phyloP scores from a whole-genome alignment of 2,113 vertebrate species.

The Rhegmatorhina hoffmannsi region DNA sequence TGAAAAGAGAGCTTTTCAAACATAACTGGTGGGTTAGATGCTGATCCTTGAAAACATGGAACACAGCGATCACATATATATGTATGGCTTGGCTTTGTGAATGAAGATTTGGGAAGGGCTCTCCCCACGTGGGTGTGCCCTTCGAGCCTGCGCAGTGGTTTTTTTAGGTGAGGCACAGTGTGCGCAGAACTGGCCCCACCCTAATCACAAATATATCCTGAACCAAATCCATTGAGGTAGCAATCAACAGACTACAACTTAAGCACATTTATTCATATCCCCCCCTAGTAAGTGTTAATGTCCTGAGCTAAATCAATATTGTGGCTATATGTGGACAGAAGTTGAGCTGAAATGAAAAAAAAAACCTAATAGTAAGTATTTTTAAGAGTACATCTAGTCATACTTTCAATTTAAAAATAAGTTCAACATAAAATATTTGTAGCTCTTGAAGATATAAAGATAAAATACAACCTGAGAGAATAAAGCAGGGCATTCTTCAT shows the following conservation, averaged over 20 bases:
- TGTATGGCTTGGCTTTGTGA: too few species aligned
- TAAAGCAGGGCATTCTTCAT: neutral
- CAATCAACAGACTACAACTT: neutral
- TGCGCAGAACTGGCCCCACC: too few species aligned
- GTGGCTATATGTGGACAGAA: neutral
- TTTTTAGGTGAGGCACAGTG: too few species aligned
- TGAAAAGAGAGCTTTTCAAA: neutral
- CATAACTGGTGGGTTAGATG: neutral
- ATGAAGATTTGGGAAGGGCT: too few species aligned
- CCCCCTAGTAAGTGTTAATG: neutral
- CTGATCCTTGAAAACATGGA: neutral
- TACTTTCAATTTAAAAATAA: neutral
- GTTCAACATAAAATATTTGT: neutral
- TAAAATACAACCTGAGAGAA: neutral
- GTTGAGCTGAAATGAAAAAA: neutral
- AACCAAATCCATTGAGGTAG: neutral
- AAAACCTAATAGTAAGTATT: neutral
- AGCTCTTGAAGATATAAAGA: neutral
- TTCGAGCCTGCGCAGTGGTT: too few species aligned
- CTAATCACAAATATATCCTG: neutral
- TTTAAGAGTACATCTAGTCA: neutral
- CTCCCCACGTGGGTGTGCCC: too few species aligned
- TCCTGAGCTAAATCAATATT: neutral
- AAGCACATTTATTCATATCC: neutral
- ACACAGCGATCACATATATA: neutral